A percentile compares a stretch with the other conserved stretches of the same genome.
Evolutionary conservation across 2,113 vertebrate species (phyloP).

Genomic region (Salvelinus sp.): DNA sequence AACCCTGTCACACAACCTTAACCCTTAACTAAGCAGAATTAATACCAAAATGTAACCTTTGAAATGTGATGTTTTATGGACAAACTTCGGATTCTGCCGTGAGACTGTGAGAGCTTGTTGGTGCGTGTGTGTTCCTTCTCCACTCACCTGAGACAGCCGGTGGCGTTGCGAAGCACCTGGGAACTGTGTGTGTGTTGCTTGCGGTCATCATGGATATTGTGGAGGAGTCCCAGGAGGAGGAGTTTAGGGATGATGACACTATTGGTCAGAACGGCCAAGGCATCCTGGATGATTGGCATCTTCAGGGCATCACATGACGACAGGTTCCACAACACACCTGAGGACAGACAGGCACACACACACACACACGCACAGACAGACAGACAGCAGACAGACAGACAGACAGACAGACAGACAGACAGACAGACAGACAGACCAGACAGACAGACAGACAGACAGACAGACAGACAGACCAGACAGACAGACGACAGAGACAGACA

Average conservation of each 20-base stretch:
- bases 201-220: slow-evolving; percentile 89
- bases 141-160: slow-evolving; percentile 94
- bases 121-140: no score
- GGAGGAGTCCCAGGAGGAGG: slow-evolving; percentile 94
- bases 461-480: no score
- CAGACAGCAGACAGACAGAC: not conserved
- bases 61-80: no score
- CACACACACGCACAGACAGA: no score
- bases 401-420: not conserved
- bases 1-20: no score
- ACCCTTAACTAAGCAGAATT: no score
- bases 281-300: slow-evolving; percentile 99
- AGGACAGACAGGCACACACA: not conserved
- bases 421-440: no score
- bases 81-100: no score
- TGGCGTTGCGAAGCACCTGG: slow-evolving; percentile 98
- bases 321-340: slow-evolving; percentile 97
- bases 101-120: no score
- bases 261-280: slow-evolving; percentile 94
- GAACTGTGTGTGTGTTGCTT: slow-evolving; percentile 96
- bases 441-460: no score
- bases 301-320: slow-evolving; percentile 98
- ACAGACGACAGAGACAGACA: no score
- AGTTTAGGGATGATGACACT: slow-evolving; percentile 97
- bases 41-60: no score